Evolutionary conservation across 2,888 invertebrate genomes (phyloP).

Genomic region (Dryadula phaetusa): DNA sequence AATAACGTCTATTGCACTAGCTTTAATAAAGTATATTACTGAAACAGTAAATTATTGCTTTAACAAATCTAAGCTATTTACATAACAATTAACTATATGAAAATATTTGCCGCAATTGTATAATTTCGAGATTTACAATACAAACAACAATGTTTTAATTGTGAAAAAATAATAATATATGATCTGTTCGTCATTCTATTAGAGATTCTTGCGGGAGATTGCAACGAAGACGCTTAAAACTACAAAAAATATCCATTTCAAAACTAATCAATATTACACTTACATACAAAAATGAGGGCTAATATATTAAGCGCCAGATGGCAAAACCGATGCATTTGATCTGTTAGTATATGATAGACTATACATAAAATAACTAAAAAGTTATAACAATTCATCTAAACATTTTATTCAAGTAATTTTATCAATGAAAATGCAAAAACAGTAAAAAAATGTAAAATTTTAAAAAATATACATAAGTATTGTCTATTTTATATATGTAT

Average conservation of each 20-base stretch:
- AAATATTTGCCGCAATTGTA: slow-evolving; percentile 48
- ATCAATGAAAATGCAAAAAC: not conserved
- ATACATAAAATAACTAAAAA: not conserved
- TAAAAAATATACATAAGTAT: not conserved
- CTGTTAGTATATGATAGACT: slow-evolving; percentile 1
- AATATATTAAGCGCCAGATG: not conserved
- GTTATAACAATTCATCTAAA: not conserved
- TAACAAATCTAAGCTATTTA: slow-evolving; percentile 62
- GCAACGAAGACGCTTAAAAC: slow-evolving; percentile 64
- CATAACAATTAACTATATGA: slow-evolving; percentile 55
- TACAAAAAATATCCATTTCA: slow-evolving; percentile 54
- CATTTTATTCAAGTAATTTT: not conserved
- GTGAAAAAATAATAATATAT: slow-evolving; percentile 12
- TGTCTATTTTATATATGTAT: not conserved
- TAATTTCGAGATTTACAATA: slow-evolving; percentile 33
- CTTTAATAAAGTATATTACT: slow-evolving; percentile 44
- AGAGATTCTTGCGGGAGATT: slow-evolving; percentile 77
- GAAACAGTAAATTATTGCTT: slow-evolving; percentile 60
- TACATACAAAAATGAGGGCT: slow-evolving; percentile 46
- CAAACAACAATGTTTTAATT: slow-evolving; percentile 9
- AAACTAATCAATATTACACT: slow-evolving; percentile 52
- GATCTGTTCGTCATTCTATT: slow-evolving; percentile 43
- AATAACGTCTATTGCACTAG: slow-evolving; percentile 82
- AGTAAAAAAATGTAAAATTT: slow-evolving; percentile 1
- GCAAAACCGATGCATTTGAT: not conserved